Conservation (phyloP, 2,797 vertebrate species). For the Botia kubotai region DNA sequence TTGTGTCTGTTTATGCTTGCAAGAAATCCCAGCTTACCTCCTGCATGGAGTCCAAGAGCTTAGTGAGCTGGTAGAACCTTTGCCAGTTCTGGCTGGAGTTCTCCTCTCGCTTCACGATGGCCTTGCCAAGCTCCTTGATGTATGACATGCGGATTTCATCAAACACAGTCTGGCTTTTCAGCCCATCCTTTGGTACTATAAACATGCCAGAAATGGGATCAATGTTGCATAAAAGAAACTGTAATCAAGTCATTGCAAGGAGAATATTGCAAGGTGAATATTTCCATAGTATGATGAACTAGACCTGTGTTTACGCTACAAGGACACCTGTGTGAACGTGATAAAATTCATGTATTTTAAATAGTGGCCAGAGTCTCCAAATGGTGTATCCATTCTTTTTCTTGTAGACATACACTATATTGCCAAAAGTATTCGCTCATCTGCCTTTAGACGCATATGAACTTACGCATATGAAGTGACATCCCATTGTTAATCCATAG, state of each 20-base stretch:
- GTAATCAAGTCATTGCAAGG: too few relatives aligned
- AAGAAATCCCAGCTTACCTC: conserved; percentile 80
- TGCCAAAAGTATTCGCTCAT: too few relatives aligned
- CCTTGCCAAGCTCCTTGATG: conserved; percentile 97
- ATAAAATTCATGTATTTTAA: neutral
- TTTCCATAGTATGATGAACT: too few relatives aligned
- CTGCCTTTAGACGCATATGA: too few relatives aligned
- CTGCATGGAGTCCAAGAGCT: conserved; percentile 98
- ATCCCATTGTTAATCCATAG: too few relatives aligned
- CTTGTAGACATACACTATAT: too few relatives aligned
- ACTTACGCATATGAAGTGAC: too few relatives aligned
- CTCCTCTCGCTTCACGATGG: conserved; percentile 96
- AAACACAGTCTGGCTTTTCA: conserved; percentile 93
- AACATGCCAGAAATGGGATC: conserved; percentile 30
- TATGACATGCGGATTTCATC: conserved; percentile 98
- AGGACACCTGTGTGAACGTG: neutral
- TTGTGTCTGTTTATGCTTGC: neutral
- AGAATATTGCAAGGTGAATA: too few relatives aligned
- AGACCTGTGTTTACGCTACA: neutral
- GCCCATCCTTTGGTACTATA: conserved; percentile 93
- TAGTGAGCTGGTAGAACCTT: conserved; percentile 97
- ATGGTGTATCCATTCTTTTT: neutral
- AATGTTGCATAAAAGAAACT: neutral
- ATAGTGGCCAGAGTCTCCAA: too few relatives aligned
- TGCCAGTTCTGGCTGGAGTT: conserved; percentile 98